Evolutionary conservation across 2,113 vertebrate genomes (phyloP).

Genomic region (Myrmecophaga tridactyla): DNA sequence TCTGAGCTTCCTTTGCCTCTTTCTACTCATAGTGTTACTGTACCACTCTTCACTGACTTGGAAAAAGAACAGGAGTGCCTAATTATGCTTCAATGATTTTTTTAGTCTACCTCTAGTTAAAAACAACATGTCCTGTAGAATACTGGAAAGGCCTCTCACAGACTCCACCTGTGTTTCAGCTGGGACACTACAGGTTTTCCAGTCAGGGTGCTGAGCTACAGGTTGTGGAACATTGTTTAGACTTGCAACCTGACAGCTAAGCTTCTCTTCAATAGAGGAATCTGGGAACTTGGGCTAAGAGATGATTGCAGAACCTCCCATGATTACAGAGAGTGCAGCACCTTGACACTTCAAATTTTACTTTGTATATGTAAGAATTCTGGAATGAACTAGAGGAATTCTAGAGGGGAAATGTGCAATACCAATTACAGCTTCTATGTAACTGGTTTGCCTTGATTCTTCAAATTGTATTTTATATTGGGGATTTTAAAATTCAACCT

Average conservation of each 20-base stretch:
- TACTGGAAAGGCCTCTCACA: not conserved
- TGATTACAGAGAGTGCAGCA: not conserved
- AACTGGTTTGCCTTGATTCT: not conserved
- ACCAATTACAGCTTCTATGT: not conserved
- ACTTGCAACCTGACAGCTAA: not conserved
- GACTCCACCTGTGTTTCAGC: not conserved
- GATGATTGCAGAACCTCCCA: not conserved
- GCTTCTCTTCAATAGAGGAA: not conserved
- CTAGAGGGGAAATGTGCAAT: not conserved
- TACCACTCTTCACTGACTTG: too few relatives aligned
- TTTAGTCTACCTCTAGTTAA: too few relatives aligned
- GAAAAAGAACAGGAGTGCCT: too few relatives aligned
- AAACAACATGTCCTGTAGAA: not conserved
- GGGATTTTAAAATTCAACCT: not conserved
- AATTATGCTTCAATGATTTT: not conserved
- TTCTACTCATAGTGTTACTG: not conserved
- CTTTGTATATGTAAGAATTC: not conserved
- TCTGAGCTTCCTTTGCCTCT: not conserved
- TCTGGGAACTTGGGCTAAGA: not conserved
- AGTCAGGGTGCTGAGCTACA: not conserved
- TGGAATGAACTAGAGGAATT: too few relatives aligned
- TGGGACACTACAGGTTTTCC: not conserved
- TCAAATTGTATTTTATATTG: not conserved
- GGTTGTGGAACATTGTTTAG: too few relatives aligned
- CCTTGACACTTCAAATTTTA: not conserved